Evolutionary conservation across 35 echinoderm and acorn worm species (phyloP), one percentile per base, ranked within the genome.

Genomic region (Anneissia japonica): DNA sequence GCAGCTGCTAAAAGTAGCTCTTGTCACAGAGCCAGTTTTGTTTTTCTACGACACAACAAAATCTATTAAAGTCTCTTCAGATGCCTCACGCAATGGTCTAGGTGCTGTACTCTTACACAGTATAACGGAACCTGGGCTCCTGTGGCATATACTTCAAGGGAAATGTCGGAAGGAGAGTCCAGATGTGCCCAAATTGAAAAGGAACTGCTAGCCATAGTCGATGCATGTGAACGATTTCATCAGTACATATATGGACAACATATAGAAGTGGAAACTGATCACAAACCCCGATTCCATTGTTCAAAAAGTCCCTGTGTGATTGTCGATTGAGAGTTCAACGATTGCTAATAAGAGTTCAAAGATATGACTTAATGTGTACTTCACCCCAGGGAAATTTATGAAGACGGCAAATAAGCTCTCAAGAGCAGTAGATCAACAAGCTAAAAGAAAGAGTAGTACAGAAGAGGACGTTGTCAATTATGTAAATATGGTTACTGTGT

Each of bases 101-200:
- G 28, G 86, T 30, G 32, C 38, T 14, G 77, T 79, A 5, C 72
- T 51, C 12, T 16, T 81, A 11, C 86, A 88, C 35, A 28, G 81
- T 72, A 56, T 55, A 13, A 19, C 26, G n/a, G n/a, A n/a, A n/a
- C n/a, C n/a, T n/a, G n/a, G n/a, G n/a, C n/a, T n/a, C 86, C 86
- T 4, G 77, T 88, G 39, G 86, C 45, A 29, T 81, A 80, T 35
- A 46, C 86, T 0, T 88, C 77, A 13, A 43, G 51, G 81, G 83
- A 46, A 36, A 16, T 88, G 38, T 72, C 39, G n/a, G 17, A 46
- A n/a, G 81, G 35, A 30, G 30, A 81, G 51, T 30, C 56, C 21
- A 29, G 37, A 35, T 88, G 81, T 46, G 86, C 83, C 13, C 83
- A 85, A 73, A 89, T 83, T 23, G 88, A 90, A 34, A 90, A 90